These are phyloP conservation scores for Callipepla californica DNA, from an alignment of 2,113 vertebrate genomes.

Conservation along the genomic window DNA sequence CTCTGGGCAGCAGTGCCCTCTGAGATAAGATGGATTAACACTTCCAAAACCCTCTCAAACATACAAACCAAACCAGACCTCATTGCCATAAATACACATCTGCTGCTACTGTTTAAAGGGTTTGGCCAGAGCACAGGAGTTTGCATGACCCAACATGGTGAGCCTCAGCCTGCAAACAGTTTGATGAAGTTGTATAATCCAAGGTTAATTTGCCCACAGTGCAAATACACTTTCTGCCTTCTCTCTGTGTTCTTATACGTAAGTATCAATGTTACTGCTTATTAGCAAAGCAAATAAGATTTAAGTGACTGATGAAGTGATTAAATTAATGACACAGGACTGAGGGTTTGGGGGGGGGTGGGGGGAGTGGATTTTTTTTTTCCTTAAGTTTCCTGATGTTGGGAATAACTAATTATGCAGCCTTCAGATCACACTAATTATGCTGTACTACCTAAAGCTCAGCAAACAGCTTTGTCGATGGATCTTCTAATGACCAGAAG, in stretches of 20 bases:
- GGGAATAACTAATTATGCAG: slow-evolving; percentile 45
- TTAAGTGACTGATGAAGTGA: slow-evolving; percentile 66
- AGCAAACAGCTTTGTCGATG: not conserved
- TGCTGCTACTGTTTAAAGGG: not conserved
- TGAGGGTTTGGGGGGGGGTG: not conserved
- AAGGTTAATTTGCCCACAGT: slow-evolving; percentile 23
- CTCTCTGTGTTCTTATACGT: not conserved
- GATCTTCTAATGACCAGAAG: not conserved
- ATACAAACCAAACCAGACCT: not conserved
- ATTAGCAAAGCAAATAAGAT: slow-evolving; percentile 58
- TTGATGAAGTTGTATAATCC: not conserved
- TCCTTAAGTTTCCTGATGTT: not conserved
- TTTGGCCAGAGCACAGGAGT: fast-evolving
- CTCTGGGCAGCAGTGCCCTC: too few relatives aligned
- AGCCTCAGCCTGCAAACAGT: not conserved
- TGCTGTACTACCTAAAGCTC: not conserved
- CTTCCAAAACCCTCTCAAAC: not conserved
- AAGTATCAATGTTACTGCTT: slow-evolving; percentile 1
- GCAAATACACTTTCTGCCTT: not conserved
- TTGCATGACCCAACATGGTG: fast-evolving
- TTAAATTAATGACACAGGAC: slow-evolving; percentile 49
- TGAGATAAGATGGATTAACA: not conserved
- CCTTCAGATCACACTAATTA: not conserved
- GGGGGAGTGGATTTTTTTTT: not conserved
- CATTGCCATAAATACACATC: not conserved